Evolutionary conservation across 2,888 invertebrate species (phyloP), one percentile per base, ranked within the genome.

Genomic region (Loripinus fragilis): DNA sequence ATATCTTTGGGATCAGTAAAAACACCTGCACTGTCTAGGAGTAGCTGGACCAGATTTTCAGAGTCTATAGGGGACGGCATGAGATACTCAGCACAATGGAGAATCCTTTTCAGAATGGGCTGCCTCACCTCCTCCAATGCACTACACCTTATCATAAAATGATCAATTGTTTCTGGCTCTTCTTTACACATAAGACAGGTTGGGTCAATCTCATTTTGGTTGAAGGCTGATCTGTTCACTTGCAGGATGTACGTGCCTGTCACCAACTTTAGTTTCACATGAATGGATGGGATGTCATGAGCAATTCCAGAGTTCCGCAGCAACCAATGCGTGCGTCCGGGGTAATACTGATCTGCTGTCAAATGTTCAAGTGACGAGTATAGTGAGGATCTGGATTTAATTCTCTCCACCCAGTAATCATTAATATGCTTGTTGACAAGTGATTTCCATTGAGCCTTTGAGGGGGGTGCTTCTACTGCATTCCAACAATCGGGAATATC

Each of bases 401-500:
- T 64, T 64, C 12, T 10, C 15, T 64, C 64, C 5, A 17, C 35
- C 64, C 64, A 64, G 7, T 25, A 64, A 30, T 17, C 23, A 25
- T 64, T 64, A 17, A 64, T 30, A 15, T 30, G 10, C 35, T 35
- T 64, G 15, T 35, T 15, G 15, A 64, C 64, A 8, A 35, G 7
- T 8, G 33, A 20, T 52, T 74, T 69, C 64, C 69, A 74, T 35
- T 25, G n/a, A n/a, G 12, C 10, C 52, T 74, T 55, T 8, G n/a
- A 33, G 28, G 42, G 60, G 17, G 69, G 74, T 15, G 41, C 20
- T 25, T 69, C 33, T 28, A 74, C 12, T 20, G 28, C 17, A 7
- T 74, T 20, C 2, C 28, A n/a, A 15, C 30, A 28, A 0, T 64
- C 69, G 15, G 60, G 45, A 3, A 70, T 38, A 17, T 75, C 65